A percentile compares a stretch with the other conserved stretches of the same genome.
These are phyloP conservation scores for Melipona beecheii DNA, from an alignment of 2,888 invertebrate genomes.

Conservation along the genomic window DNA sequence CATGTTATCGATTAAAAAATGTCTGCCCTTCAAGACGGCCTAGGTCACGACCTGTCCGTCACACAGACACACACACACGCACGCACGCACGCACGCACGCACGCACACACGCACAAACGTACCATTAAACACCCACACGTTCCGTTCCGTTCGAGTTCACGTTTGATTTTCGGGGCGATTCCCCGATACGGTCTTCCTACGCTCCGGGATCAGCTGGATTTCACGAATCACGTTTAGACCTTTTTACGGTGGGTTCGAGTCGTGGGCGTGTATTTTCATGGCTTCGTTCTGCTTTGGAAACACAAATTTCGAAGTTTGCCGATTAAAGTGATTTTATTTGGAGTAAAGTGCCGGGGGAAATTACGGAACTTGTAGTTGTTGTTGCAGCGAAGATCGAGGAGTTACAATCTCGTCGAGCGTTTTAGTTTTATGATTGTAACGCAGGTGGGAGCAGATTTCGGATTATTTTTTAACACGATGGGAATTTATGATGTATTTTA, in stretches of 20 bases:
- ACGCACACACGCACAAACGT: slow-evolving; percentile 62
- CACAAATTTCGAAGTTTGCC: not conserved
- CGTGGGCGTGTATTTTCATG: not conserved
- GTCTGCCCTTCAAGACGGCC: slow-evolving; percentile 84
- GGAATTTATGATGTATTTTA: no score
- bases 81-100: slow-evolving; percentile 57
- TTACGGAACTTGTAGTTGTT: not conserved
- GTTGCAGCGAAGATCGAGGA: no score
- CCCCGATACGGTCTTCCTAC: not conserved
- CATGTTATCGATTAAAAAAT: slow-evolving; percentile 84
- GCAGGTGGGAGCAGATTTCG: no score
- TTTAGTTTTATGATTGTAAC: no score
- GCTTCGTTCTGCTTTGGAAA: no score
- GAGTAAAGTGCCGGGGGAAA: no score
- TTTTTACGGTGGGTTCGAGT: not conserved
- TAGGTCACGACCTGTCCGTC: slow-evolving; percentile 84
- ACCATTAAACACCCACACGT: slow-evolving; percentile 14
- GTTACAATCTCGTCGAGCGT: no score
- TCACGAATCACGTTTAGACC: not conserved
- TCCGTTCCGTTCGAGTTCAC: not conserved
- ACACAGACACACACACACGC: slow-evolving; percentile 70
- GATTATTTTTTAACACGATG: no score
- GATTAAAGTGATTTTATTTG: not conserved
- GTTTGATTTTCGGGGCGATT: slow-evolving; percentile 31
- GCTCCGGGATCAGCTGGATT: not conserved